Percentiles rank a stretch among this genome's conserved stretches.
phyloP scores from a whole-genome alignment of 53 echinoderm and acorn worm species.

The Apostichopus leukothele region DNA sequence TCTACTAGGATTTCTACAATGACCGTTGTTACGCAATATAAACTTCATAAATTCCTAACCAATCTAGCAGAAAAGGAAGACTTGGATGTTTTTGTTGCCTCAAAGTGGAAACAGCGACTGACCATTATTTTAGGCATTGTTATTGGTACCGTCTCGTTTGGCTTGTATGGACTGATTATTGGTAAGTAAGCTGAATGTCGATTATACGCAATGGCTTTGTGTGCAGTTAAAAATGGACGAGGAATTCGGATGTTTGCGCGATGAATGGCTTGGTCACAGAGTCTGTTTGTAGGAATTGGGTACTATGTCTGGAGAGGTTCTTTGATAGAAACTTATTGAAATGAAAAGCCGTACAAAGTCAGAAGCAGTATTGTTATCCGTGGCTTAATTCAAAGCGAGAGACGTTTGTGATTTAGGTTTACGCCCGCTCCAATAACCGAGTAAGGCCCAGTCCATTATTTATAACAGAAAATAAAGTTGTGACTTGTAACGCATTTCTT shows the following conservation, averaged over 20 bases:
- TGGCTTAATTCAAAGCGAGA: slow-evolving; percentile 13
- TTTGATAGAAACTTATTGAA: slow-evolving; percentile 9
- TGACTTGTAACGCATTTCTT: too few relatives aligned
- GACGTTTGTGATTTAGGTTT: slow-evolving; percentile 7
- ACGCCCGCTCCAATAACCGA: slow-evolving; percentile 2
- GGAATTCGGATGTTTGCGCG: slow-evolving; percentile 8
- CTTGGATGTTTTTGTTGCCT: neutral
- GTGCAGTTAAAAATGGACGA: slow-evolving; percentile 13
- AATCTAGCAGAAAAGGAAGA: slow-evolving; percentile 11
- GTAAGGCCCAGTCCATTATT: too few relatives aligned
- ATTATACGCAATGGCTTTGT: slow-evolving; percentile 13
- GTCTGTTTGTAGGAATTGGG: slow-evolving; percentile 13
- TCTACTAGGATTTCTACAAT: neutral
- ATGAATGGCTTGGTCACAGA: slow-evolving; percentile 1
- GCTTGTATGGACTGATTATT: neutral
- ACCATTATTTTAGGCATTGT: neutral
- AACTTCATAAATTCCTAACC: slow-evolving; percentile 18
- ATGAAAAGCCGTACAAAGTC: slow-evolving; percentile 3
- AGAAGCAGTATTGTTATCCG: slow-evolving; percentile 13
- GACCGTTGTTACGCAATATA: slow-evolving; percentile 12
- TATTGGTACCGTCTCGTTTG: neutral
- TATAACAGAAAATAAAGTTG: too few relatives aligned
- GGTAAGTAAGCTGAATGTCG: slow-evolving; percentile 8
- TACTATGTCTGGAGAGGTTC: slow-evolving; percentile 12
- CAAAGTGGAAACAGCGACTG: slow-evolving; percentile 18